Base-by-base conservation (phyloP, 2,888 invertebrate genomes). In the Temnothorax ravouxi region DNA sequence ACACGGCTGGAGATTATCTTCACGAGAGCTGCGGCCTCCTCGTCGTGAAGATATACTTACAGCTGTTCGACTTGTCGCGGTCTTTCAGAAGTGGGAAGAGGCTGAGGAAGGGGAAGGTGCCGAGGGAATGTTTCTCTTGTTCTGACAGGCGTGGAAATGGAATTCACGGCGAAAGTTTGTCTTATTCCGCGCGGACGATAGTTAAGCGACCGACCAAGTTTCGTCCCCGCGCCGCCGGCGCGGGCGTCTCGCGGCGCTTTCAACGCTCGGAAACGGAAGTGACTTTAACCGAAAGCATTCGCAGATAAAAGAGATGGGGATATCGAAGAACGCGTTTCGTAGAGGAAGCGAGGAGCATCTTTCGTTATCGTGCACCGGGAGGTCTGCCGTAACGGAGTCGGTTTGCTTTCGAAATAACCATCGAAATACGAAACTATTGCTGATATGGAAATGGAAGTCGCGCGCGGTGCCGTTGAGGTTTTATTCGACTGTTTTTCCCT, bases 121-220 rank as follows among this genome's bases (percentile, higher is more conserved):
- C 64, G 54, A 6, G 79, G 21, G 66, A 64, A 83, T 80, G 81
- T 80, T 66, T 80, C 81, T 80, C 83, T 61, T 80, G 82, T 83
- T 80, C 81, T 47, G 82, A 82, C 83, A 67, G 82, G 66, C 83
- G 59, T 83, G 83, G 83, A 83, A 81, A 66, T 83, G 83, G 81
- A 83, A 81, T 83, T 67, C 81, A 79, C 77, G 66, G 84, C 66
- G 74, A 85, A 85, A 85, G 85, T 85, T 84, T 54, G 71, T 82
- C 84, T 82, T 84, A 66, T 66, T 59, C 72, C 77, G 75, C 54
- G 77, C 54, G 59, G 13, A 29, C 67, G 47, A 85, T 61, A 77
- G 85, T 85, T 85, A 84, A 83, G 62, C 84, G 77, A 77, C 64
- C 84, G 77, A 77, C 64, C 72, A 66, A 85, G 76, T 84, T 67